Evolutionary conservation across 2,797 vertebrate species (phyloP), one percentile per base, ranked within the genome.

Genomic region (Diglossa cyanea): DNA sequence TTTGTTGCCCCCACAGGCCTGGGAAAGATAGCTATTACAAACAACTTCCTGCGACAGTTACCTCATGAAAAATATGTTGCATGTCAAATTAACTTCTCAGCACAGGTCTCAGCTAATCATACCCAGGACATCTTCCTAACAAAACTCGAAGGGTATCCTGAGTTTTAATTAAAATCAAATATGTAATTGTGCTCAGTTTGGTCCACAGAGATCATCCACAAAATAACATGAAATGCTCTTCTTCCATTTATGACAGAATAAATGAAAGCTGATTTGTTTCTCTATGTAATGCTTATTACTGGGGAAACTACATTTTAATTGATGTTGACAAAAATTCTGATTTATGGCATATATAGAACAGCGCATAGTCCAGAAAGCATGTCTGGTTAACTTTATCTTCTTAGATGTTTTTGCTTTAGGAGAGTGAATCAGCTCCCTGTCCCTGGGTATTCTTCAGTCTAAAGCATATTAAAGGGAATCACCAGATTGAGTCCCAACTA

Each of bases 91-190:
- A 98, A 97, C 97, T 98, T 98, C 97, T 57, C 96, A 88, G 96
- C 57, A 10, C 96, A 98, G 96, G 96, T 91, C 95, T 98, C 97
- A 96, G 97, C 97, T 98, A 98, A 98, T 97, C 98, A 98, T 92
- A 96, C 97, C 95, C 97, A 96, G 95, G 97, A 97, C 92, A 89
- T 97, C 96, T 97, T 96, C 97, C 95, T 97, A 97, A 98, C 95
- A 20, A 97, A 98, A 98, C 94, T 97, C 91, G 95, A 98, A 98
- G 98, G 97, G 96, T 98, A 97, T 93, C 96, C 97, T 96, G 96
- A 98, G 97, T 98, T 98, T 98, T 98, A 98, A 98, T 98, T 98
- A 98, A 98, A 98, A 98, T 97, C 97, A 97, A 98, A 96, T 97
- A 97, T 96, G 93, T 97, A 96, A 97, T 97, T 97, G 96, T 96